Percentiles rank a stretch among this genome's conserved stretches.
phyloP scores from a whole-genome alignment of 2,797 vertebrate species.

The Cephalopachus bancanus region DNA sequence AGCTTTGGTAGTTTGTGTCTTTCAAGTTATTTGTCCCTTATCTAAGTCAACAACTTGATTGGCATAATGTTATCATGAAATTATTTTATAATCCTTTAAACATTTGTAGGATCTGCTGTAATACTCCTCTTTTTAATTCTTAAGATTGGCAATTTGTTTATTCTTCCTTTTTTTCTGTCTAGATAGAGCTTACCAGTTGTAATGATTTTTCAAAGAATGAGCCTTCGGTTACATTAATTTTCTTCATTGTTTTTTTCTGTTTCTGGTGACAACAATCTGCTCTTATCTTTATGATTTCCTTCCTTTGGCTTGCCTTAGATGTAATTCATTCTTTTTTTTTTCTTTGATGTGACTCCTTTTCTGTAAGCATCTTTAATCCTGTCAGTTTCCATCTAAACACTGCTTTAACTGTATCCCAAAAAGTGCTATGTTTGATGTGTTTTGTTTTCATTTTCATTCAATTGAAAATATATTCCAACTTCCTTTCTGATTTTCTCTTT shows the following conservation, averaged over 20 bases:
- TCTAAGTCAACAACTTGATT: not conserved
- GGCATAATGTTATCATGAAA: not conserved
- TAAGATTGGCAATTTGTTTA: not conserved
- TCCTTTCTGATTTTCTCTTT: conserved; percentile 28
- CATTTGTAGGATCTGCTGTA: not conserved
- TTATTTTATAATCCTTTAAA: not conserved
- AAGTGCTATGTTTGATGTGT: not conserved
- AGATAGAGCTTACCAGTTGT: not conserved
- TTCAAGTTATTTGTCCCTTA: not conserved
- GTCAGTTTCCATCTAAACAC: not conserved
- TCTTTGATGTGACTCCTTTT: not conserved
- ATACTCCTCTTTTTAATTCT: not conserved
- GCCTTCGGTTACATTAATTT: not conserved
- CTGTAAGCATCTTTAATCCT: not conserved
- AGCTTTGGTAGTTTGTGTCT: conserved; percentile 1
- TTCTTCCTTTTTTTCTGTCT: not conserved
- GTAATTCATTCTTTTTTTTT: not conserved
- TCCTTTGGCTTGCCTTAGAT: not conserved
- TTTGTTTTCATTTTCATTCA: not conserved
- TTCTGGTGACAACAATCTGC: not conserved
- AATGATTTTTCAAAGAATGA: not conserved
- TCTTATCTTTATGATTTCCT: not conserved
- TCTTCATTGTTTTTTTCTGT: not conserved
- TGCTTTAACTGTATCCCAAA: not conserved
- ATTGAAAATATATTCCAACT: not conserved